phyloP scores from a whole-genome alignment of 2,797 vertebrate genomes.

The Cuniculus paca region DNA sequence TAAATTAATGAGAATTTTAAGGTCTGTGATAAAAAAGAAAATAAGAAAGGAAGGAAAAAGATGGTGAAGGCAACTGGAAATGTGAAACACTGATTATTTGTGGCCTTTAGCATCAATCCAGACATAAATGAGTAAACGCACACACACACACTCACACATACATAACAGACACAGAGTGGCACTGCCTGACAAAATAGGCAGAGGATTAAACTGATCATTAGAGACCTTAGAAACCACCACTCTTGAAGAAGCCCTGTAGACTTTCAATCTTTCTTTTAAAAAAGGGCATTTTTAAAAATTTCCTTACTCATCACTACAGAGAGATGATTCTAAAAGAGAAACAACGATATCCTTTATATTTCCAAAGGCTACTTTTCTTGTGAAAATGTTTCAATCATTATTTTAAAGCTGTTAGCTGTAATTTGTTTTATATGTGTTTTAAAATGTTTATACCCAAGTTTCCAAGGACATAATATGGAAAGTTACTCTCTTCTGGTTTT shows the following conservation, averaged over 20 bases:
- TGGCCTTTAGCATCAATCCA: not conserved
- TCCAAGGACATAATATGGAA: not conserved
- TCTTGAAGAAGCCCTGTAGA: not conserved
- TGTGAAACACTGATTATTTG: constrained; percentile 35
- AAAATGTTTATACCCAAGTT: not conserved
- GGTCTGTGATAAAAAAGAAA: not conserved
- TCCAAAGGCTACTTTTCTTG: not conserved
- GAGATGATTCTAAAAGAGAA: not conserved
- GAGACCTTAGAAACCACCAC: not conserved
- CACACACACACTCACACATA: too few species aligned
- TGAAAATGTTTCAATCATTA: not conserved
- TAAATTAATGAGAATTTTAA: constrained; percentile 74
- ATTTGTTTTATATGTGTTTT: not conserved
- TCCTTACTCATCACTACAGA: not conserved
- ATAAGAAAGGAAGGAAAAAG: not conserved
- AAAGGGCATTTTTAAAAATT: not conserved
- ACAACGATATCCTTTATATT: not conserved
- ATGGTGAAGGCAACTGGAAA: constrained; percentile 3
- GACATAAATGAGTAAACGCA: not conserved
- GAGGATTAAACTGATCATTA: not conserved
- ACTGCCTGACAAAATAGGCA: not conserved
- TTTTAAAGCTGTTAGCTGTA: not conserved
- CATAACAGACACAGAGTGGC: not conserved
- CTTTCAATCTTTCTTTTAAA: constrained; percentile 28
- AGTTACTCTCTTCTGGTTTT: not conserved